phyloP scores from a whole-genome alignment of 1,140 invertebrate species.

The Bombus confusus region DNA sequence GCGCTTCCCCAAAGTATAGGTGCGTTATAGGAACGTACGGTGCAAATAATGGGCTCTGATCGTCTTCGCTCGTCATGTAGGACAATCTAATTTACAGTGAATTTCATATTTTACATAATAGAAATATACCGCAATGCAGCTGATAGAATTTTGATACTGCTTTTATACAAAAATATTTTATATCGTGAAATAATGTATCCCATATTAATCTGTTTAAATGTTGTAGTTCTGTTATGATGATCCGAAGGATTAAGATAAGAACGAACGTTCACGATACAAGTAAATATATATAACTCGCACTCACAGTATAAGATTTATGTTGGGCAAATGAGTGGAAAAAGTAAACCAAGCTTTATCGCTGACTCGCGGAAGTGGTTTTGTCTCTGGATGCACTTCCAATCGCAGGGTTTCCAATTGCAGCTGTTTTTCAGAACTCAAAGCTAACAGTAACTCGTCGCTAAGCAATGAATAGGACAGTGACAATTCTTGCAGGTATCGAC shows the following conservation, averaged over 20 bases:
- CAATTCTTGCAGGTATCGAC: conserved; percentile 73
- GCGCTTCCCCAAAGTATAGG: conserved; percentile 77
- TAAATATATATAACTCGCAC: conserved; percentile 40
- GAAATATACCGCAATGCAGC: background rate
- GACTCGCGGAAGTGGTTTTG: conserved; percentile 69
- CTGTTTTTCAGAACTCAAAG: conserved; percentile 66
- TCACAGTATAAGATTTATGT: conserved; percentile 78
- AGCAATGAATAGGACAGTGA: conserved; percentile 76
- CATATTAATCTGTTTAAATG: background rate
- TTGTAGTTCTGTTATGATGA: background rate
- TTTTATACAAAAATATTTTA: background rate
- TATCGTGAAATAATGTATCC: background rate
- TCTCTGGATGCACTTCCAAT: conserved; percentile 75
- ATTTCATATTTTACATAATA: background rate
- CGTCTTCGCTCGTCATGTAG: conserved; percentile 76
- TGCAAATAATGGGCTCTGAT: conserved; percentile 70
- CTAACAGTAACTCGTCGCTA: conserved; percentile 75
- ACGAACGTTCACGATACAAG: background rate
- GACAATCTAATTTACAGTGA: conserved; percentile 62
- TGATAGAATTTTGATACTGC: background rate
- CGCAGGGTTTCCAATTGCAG: conserved; percentile 73
- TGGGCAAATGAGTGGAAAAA: conserved; percentile 69
- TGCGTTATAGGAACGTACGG: conserved; percentile 77
- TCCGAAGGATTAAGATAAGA: background rate
- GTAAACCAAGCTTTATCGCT: conserved; percentile 72